These are phyloP conservation scores for Salvator merianae DNA, from an alignment of 2,113 vertebrate genomes.

Conservation along the genomic window DNA sequence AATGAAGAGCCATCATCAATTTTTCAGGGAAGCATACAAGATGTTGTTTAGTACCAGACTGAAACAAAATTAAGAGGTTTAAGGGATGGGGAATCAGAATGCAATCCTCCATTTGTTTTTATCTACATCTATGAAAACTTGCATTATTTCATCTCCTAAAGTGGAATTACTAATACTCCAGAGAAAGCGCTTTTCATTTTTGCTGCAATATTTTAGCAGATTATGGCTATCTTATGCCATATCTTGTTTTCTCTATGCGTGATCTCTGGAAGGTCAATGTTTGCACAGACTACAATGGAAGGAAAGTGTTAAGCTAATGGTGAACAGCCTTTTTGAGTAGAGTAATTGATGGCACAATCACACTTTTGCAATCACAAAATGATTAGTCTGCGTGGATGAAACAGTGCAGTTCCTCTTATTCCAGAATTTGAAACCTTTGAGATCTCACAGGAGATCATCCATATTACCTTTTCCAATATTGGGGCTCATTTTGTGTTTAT, in stretches of 20 bases:
- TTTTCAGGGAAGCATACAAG: not conserved
- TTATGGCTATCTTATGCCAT: not conserved
- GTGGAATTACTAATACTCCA: not conserved
- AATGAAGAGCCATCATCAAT: constrained; percentile 12
- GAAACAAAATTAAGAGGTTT: not conserved
- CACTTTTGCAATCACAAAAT: not conserved
- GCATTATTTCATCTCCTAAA: not conserved
- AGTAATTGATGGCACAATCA: not conserved
- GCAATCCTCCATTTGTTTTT: not conserved
- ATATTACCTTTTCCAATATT: too few species aligned
- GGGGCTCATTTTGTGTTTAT: too few species aligned
- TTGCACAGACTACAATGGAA: not conserved
- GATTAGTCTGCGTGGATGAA: not conserved
- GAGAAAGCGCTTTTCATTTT: not conserved
- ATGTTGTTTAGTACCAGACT: not conserved
- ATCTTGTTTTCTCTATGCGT: not conserved
- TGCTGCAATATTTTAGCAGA: not conserved
- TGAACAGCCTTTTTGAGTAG: not conserved
- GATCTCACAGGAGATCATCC: too few species aligned
- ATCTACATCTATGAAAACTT: not conserved
- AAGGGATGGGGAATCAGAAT: not conserved
- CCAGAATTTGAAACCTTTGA: not conserved
- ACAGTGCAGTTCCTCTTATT: not conserved
- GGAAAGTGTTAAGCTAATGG: not conserved
- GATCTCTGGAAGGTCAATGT: not conserved